Evolutionary conservation across 2,113 vertebrate species (phyloP).

Genomic region (Tyto alba): DNA sequence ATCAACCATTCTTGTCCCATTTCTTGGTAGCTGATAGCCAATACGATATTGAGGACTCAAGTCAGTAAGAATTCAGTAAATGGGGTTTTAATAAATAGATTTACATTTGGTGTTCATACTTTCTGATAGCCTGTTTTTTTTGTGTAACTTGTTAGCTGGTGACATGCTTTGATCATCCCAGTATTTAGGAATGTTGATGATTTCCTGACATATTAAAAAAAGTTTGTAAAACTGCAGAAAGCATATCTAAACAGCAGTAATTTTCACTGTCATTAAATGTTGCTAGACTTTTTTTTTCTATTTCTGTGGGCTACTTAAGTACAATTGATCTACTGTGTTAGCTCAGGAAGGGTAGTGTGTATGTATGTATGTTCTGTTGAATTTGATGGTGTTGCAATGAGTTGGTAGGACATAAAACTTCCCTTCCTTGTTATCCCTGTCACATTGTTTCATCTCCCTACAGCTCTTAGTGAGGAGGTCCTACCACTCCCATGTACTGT

Average conservation of each 20-base stretch:
- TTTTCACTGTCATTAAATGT: neutral
- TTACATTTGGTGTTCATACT: neutral
- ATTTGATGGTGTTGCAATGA: neutral
- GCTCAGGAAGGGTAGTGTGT: neutral
- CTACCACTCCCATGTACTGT: neutral
- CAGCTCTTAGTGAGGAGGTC: neutral
- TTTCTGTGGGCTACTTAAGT: neutral
- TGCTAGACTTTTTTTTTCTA: neutral
- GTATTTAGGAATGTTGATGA: neutral
- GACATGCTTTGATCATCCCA: neutral
- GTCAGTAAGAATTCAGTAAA: neutral
- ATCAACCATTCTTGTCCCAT: neutral
- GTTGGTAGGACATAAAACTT: neutral
- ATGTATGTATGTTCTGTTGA: neutral
- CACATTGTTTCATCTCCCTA: neutral
- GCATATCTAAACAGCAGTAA: neutral
- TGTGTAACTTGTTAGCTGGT: neutral
- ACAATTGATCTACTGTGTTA: neutral
- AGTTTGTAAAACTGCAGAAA: neutral
- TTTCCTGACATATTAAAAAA: neutral
- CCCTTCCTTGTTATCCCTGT: neutral
- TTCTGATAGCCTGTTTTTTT: neutral
- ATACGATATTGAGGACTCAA: neutral
- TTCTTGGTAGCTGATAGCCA: neutral
- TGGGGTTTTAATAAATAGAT: neutral